These are phyloP conservation scores for Corythaeola cristata DNA, from an alignment of 2,113 vertebrate genomes.

Conservation along the genomic window DNA sequence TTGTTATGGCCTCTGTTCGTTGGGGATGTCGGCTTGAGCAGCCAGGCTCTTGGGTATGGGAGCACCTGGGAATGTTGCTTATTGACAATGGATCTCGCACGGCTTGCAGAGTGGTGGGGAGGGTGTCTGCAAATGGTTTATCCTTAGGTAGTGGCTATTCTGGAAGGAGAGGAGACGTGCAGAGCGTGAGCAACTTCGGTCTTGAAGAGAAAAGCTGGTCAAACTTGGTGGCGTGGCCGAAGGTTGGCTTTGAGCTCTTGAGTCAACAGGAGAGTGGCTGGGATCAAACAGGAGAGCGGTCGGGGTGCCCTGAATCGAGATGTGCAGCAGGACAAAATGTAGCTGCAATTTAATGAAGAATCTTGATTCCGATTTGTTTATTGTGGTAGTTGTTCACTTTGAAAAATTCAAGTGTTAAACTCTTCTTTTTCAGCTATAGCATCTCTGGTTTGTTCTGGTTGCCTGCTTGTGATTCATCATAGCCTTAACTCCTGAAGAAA, in stretches of 20 bases:
- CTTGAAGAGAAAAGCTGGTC: not conserved
- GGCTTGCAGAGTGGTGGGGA: not conserved
- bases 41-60: fast-evolving
- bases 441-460: not conserved
- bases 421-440: not conserved
- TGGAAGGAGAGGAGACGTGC: not conserved
- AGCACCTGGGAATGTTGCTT: fast-evolving
- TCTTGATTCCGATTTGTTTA: not conserved
- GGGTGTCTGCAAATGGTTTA: not conserved
- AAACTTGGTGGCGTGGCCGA: not conserved
- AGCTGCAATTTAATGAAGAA: not conserved
- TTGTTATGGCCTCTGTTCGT: fast-evolving
- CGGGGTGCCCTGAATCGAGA: not conserved
- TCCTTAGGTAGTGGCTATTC: not conserved
- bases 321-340: not conserved
- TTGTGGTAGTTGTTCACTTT: not conserved
- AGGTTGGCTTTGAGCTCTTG: not conserved
- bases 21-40: not conserved
- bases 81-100: fast-evolving
- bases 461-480: not conserved
- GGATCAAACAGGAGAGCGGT: not conserved
- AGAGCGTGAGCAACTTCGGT: not conserved
- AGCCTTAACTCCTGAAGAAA: not conserved
- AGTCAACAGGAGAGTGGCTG: fast-evolving
- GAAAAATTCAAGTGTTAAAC: not conserved